Base-by-base conservation (phyloP, 2,797 vertebrate species). In the Acrossocheilus fasciatus region DNA sequence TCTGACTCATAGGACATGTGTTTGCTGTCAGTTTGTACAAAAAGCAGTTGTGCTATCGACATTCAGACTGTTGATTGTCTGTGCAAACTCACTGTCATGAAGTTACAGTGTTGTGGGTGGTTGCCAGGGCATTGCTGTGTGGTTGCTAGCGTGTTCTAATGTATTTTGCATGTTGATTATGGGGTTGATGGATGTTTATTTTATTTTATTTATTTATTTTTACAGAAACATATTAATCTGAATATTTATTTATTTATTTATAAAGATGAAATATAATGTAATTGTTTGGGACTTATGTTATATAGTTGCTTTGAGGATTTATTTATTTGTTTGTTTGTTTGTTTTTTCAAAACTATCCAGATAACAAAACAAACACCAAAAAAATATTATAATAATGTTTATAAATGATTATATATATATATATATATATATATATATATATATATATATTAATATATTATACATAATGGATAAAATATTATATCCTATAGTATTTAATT, bases 1-100 rank as follows among this genome's bases (percentile, higher is more conserved):
- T 84, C 81, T 69, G 76, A 89, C 64, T 80, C 23, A 8, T 5
- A 57, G 26, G 18, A 47, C 30, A 69, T 81, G 26, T n/a, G 52
- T 78, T 59, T 78, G 75, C 34, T 59, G 23, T 78, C 52, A 66
- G 43, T 47, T 81, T 50, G 64, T 39, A 36, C 30, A 52, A n/a
- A 68, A 69, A 54, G 36, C 39, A 17, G 54, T 18, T 20, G 11
- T 34, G 30, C 15, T 68, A 12, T 12, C 10, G 18, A 36, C 50
- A 36, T 36, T 23, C 50, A 52, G 74, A 36, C 10, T 54, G 74
- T 23, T 36, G 20, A 20, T 54, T 76, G 30, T 66, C 14, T 66
- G 73, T 75, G 74, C 17, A 75, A 34, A 52, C 17, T 52, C 30
- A 11, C 17, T 36, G 47, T 76, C 9, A 76, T 36, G 30, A 54